Conservation (phyloP, 2,888 invertebrate genomes). For the Lapara coniferarum region DNA sequence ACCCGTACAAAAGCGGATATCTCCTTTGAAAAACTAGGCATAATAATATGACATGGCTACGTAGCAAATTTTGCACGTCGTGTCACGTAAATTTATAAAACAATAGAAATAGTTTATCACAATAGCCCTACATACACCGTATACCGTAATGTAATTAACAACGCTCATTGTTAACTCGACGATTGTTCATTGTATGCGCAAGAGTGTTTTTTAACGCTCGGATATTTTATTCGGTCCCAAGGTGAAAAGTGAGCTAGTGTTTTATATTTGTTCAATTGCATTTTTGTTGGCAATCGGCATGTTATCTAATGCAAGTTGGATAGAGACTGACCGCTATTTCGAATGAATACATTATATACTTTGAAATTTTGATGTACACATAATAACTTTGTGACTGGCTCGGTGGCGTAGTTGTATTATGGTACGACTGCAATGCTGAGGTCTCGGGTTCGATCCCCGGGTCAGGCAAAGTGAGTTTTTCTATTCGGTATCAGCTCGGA, state of each 20-base stretch:
- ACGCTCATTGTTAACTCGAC: not conserved
- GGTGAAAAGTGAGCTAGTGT: not conserved
- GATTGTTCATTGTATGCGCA: not conserved
- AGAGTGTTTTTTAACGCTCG: not conserved
- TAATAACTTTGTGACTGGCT: no score
- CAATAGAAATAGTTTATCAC: not conserved
- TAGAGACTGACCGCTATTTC: no score
- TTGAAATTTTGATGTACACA: no score
- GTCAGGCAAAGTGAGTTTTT: no score
- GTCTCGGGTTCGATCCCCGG: no score
- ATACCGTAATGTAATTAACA: not conserved
- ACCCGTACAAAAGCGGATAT: no score
- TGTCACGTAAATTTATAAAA: conserved; percentile 2
- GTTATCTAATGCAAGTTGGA: not conserved
- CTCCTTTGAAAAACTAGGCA: no score
- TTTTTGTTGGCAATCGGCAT: not conserved
- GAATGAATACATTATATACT: no score
- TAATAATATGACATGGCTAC: no score
- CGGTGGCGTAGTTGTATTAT: no score
- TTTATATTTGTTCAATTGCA: not conserved
- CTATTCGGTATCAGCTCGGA: no score
- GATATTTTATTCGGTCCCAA: not conserved
- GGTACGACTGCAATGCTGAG: no score
- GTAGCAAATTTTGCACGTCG: not conserved
- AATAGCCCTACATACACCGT: not conserved